Conservation (phyloP, 2,797 vertebrate species). For the Nannoperca australis region DNA sequence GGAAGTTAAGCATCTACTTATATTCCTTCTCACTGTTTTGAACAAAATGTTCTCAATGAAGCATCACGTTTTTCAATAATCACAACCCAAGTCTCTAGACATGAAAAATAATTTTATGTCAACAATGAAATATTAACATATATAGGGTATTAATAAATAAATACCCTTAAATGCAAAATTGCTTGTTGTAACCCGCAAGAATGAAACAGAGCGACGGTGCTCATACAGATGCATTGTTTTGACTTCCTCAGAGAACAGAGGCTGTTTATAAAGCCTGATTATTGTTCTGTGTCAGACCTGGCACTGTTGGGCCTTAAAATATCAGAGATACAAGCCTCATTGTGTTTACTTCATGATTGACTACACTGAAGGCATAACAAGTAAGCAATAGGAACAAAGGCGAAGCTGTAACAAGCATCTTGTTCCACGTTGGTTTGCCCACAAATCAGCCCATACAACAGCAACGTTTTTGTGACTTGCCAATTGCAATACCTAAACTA, state of each 20-base stretch:
- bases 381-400: constrained; percentile 37
- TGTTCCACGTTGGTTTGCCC: constrained; percentile 6
- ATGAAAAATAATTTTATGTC: not conserved
- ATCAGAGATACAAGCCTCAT: constrained; percentile 62
- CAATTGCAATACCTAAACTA: not conserved
- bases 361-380: constrained; percentile 48
- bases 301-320: constrained; percentile 57
- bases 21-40: constrained; percentile 32
- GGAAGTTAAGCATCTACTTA: constrained; percentile 70
- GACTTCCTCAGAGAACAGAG: constrained; percentile 59
- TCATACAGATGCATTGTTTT: constrained; percentile 41
- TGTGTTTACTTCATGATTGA: constrained; percentile 75
- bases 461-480: not conserved
- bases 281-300: constrained; percentile 58
- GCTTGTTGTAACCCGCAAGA: not conserved
- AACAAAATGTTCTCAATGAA: constrained; percentile 19
- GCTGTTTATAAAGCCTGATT: constrained; percentile 45
- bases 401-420: constrained; percentile 25
- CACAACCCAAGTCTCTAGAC: not conserved
- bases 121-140: not conserved
- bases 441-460: not conserved
- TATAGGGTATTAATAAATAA: no score
- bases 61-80: not conserved
- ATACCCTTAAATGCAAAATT: not conserved
- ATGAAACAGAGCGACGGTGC: constrained; percentile 4